These are phyloP conservation scores for Helostoma temminkii DNA, from an alignment of 2,797 vertebrate genomes.

Conservation along the genomic window DNA sequence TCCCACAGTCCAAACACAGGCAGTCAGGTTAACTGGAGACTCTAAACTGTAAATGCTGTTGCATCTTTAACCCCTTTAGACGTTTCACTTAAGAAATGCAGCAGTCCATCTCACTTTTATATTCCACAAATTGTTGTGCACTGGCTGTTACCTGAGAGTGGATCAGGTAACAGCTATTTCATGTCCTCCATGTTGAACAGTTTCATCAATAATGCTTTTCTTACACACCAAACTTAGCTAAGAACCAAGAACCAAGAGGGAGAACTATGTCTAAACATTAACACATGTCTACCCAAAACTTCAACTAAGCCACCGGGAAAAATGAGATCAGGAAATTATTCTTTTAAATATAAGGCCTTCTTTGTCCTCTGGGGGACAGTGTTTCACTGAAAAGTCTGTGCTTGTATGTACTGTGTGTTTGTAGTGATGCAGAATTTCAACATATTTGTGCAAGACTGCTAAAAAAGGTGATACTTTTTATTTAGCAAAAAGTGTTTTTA, in stretches of 20 bases:
- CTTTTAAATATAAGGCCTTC: neutral
- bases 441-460: neutral
- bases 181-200: neutral
- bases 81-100: neutral
- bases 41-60: neutral
- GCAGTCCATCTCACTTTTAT: too few species aligned
- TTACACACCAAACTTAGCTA: neutral
- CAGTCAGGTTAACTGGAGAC: too few species aligned
- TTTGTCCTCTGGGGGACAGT: constrained; percentile 56
- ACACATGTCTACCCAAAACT: neutral
- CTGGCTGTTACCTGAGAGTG: constrained; percentile 74
- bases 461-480: neutral
- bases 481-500: neutral
- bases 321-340: too few species aligned
- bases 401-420: neutral
- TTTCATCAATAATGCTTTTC: neutral
- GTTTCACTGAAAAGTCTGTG: constrained; percentile 19
- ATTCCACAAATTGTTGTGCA: constrained; percentile 75
- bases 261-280: neutral
- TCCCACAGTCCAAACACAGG: too few species aligned
- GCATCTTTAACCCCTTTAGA: neutral
- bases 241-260: constrained; percentile 1
- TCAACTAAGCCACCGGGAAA: constrained; percentile 1
- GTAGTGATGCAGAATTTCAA: constrained; percentile 17
- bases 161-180: too few species aligned